These are phyloP conservation scores for Falco cherrug DNA, from an alignment of 2,797 vertebrate genomes.

Conservation along the genomic window DNA sequence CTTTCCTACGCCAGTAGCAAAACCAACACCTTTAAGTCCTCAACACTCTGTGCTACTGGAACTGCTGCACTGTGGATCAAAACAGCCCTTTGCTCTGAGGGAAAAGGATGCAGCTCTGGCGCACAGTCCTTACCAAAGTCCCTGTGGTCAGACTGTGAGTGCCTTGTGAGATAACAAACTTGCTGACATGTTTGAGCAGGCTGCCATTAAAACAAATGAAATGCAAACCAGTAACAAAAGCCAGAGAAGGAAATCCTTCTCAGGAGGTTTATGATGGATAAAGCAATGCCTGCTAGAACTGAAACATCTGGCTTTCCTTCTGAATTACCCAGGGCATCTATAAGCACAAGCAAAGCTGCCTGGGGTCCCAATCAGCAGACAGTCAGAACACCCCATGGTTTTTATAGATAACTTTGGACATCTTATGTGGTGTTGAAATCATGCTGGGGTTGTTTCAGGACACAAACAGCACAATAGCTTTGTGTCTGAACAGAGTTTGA, in stretches of 20 bases:
- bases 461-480: background rate
- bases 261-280: background rate
- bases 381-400: background rate
- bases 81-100: background rate
- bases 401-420: background rate
- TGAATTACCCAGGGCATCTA: background rate
- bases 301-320: background rate
- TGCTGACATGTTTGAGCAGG: background rate
- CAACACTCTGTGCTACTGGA: background rate
- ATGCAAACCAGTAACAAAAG: background rate
- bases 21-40: background rate
- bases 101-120: background rate
- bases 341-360: background rate
- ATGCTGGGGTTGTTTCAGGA: background rate
- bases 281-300: background rate
- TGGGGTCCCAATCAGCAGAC: background rate
- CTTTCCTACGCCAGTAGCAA: background rate
- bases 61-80: background rate
- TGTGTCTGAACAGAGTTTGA: background rate
- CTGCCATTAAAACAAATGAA: background rate
- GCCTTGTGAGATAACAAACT: background rate
- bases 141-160: background rate
- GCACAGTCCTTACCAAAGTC: background rate
- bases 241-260: conserved; percentile 4
- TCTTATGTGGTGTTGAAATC: background rate